phyloP scores from a whole-genome alignment of 2,888 invertebrate genomes.

The Bugulina stolonifera region DNA sequence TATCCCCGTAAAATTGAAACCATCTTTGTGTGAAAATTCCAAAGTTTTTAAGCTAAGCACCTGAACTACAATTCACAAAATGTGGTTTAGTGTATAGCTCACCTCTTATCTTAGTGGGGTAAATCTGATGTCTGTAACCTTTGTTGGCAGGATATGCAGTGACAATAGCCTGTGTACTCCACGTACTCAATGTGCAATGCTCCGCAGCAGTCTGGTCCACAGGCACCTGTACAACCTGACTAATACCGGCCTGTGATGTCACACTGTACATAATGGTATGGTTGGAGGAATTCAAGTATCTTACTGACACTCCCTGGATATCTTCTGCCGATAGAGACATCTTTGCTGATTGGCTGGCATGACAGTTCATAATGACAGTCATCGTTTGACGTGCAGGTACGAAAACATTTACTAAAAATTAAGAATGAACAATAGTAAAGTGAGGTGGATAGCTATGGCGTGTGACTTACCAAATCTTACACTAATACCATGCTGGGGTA shows the following conservation, averaged over 20 bases:
- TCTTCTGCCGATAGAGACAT: too few species aligned
- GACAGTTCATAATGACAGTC: not conserved
- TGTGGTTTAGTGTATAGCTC: not conserved
- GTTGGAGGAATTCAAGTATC: not conserved
- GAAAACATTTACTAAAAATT: not conserved
- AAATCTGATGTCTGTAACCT: not conserved
- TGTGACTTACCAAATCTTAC: too few species aligned
- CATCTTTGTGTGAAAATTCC: too few species aligned
- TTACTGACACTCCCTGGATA: not conserved
- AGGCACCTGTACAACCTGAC: not conserved
- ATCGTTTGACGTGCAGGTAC: not conserved
- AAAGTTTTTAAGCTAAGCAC: not conserved
- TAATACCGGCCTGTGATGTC: not conserved
- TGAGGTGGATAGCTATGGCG: too few species aligned
- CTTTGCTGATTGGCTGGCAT: too few species aligned
- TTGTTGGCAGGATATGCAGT: not conserved
- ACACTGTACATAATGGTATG: not conserved
- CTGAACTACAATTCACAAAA: not conserved
- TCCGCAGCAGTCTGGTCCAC: too few species aligned
- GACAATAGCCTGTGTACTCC: not conserved
- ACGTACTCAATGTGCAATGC: not conserved
- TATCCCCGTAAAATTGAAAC: too few species aligned
- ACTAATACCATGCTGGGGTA: too few species aligned
- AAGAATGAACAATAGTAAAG: too few species aligned
- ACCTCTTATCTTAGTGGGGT: not conserved